Evolutionary conservation across 2,113 vertebrate genomes (phyloP), one percentile per base, ranked within the genome.

Genomic region (Kryptolebias marmoratus): DNA sequence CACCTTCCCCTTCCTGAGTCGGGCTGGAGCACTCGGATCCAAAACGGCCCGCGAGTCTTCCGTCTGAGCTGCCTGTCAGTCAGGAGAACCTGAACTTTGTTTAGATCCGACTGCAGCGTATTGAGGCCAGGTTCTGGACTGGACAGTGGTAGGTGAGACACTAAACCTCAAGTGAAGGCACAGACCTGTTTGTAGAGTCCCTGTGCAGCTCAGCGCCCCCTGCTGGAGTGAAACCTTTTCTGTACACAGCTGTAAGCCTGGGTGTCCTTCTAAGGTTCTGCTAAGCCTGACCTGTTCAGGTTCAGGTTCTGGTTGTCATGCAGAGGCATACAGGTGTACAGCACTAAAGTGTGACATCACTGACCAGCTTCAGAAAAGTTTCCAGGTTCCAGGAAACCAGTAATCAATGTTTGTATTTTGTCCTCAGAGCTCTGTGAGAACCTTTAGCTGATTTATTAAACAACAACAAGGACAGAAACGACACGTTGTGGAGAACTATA

Each of bases 11-110:
- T 95, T 95, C 83, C 81, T 96, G 73, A 94, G 90, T 78, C 91
- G 90, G 64, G 89, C 93, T 56, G 94, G 94, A 75, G 87, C 90
- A 1, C 92, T 88, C 59, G 90, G 91, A 39, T 92, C 94, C 66
- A 96, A 96, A 78, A 94, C 93, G 8, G 88, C 91, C 71, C 93
- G 92, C 18, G 91, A 94, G 83, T 94, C 94, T 5, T 95, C 94
- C 0, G 91, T 96, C 64, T 96, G 85, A 93, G 22, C 11, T 0
- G 11, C 31, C 6, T 11, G 28, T 30, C 39, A 11, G 18, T 48
- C 49, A 27, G 8, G 8, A 47, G 44, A 62, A 27, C 1, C 47
- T 10, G 30, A 27, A 54, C 30, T n/a, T 22, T 18, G 58, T 58
- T 58, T 58, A 1, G 56, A 32, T 30, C 30, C 14, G 18, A 10